A percentile compares a stretch with the other conserved stretches of the same genome.
These are phyloP conservation scores for Phocides pigmalion DNA, from an alignment of 1,140 invertebrate genomes.

Conservation along the genomic window DNA sequence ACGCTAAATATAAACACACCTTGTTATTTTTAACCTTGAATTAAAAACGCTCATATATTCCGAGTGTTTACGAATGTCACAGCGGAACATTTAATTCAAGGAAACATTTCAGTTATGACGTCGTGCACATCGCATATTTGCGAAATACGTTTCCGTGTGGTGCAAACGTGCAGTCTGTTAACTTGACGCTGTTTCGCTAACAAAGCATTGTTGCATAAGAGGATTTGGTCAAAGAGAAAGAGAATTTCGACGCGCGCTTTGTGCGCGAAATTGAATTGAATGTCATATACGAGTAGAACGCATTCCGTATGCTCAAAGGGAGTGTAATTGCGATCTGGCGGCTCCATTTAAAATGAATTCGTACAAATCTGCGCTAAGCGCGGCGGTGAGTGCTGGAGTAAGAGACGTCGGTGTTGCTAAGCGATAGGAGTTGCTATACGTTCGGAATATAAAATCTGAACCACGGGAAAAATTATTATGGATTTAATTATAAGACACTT, in stretches of 20 bases:
- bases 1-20: constrained; percentile 20
- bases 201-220: constrained; percentile 73
- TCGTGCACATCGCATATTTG: constrained; percentile 28
- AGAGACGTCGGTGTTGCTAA: constrained; percentile 36
- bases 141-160: constrained; percentile 27
- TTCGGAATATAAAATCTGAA: not conserved
- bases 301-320: constrained; percentile 77
- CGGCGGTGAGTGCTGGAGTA: constrained; percentile 44
- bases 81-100: constrained; percentile 17
- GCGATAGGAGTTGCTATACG: constrained; percentile 8
- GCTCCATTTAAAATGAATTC: constrained; percentile 80
- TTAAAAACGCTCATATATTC: constrained; percentile 9
- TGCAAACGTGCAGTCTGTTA: constrained; percentile 48
- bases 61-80: constrained; percentile 6
- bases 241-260: constrained; percentile 76
- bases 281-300: constrained; percentile 68
- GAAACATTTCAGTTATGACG: constrained; percentile 23
- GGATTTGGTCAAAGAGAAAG: constrained; percentile 75
- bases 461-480: no score
- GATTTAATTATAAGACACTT: no score
- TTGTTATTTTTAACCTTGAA: constrained; percentile 28
- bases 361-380: constrained; percentile 70
- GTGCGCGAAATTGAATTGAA: constrained; percentile 78
- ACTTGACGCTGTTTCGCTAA: constrained; percentile 64
- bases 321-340: constrained; percentile 77